Conservation (phyloP, 2,113 vertebrate genomes). For the Mirounga angustirostris region DNA sequence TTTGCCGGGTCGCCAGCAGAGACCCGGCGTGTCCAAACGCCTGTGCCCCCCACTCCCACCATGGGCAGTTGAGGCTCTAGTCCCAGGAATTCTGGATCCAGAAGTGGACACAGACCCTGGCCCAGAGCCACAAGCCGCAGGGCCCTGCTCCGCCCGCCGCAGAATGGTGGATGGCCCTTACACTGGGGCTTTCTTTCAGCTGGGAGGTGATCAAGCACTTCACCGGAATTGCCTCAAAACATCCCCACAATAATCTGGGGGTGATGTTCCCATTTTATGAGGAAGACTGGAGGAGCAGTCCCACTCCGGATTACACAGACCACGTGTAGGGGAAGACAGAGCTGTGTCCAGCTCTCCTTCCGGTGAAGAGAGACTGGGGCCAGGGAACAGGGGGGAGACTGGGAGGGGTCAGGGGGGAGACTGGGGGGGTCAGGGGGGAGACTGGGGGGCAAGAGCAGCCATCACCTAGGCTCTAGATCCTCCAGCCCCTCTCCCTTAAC, state of each 20-base stretch:
- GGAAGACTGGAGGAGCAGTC: background rate
- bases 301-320: too few species aligned
- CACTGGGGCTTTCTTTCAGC: fast-evolving
- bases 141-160: fast-evolving
- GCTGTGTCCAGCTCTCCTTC: background rate
- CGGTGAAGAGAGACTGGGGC: fast-evolving
- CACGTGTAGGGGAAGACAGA: fast-evolving
- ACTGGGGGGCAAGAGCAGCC: background rate
- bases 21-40: background rate
- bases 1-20: background rate
- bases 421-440: too few species aligned
- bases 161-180: fast-evolving
- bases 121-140: fast-evolving
- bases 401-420: too few species aligned
- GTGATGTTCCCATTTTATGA: too few species aligned
- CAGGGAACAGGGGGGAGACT: too few species aligned
- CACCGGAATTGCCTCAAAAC: background rate
- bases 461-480: background rate
- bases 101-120: background rate
- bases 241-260: fast-evolving
- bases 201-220: too few species aligned
- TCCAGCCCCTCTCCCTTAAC: fast-evolving
- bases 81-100: background rate
- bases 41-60: too few species aligned
- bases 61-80: fast-evolving